Evolutionary conservation across 2,888 invertebrate species (phyloP), one percentile per base, ranked within the genome.

Genomic region (Acronicta alni): DNA sequence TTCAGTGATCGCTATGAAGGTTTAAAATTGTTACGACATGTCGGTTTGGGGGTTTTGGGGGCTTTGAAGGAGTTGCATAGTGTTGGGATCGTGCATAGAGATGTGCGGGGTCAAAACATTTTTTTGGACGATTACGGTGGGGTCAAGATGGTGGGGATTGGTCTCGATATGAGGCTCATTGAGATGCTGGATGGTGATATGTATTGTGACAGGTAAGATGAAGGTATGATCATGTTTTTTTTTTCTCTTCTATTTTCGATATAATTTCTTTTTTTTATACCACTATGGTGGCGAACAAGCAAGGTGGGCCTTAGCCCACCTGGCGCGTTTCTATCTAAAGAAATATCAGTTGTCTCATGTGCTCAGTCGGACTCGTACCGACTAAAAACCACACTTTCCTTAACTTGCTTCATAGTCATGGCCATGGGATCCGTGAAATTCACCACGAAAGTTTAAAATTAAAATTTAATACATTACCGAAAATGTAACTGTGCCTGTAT

Each of bases 81-180:
- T 75, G 97, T 96, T 66, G 97, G 97, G 68, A 96, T 98, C 1
- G 96, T 98, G 15, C 98, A 99, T 85, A 96, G 97, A 80, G 97
- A 97, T 87, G 90, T 99, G n/a, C 92, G 96, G 61, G 96, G 96
- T 76, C 96, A 96, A 17, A 97, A 96, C 70, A 95, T 98, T 54
- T 97, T 96, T 82, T 91, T 98, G 84, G 97, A 97, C 77, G 95
- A 95, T 47, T 88, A 88, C 55, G 97, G 97, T 43, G 91, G 82
- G 15, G 93, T 94, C 2, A 89, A 95, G 82, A 76, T 97, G 56
- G 95, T 96, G 3, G 97, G 97, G 74, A 97, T 96, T 75, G 96
- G 96, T 65, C 89, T 97, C 61, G 96, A 97, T 80, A 95, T 96
- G 76, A 93, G 96, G 86, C 79, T 97, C 35, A 90, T 93, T 10